Evolutionary conservation across 2,113 vertebrate species (phyloP), one percentile per base, ranked within the genome.

Genomic region (Alligator mississippiensis): DNA sequence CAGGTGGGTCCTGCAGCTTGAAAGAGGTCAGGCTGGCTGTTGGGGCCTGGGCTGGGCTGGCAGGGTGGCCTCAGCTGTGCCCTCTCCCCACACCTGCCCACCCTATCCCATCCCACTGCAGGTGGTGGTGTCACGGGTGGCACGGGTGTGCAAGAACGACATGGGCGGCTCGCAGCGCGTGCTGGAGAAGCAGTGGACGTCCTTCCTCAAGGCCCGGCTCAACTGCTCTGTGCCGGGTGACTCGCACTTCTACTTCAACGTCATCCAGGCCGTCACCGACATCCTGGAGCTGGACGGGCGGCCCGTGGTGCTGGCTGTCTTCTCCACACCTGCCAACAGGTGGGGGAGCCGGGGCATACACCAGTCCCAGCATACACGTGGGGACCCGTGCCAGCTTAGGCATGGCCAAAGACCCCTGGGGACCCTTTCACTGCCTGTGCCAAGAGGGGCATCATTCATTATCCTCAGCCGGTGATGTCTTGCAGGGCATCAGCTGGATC

Each of bases 111-210:
- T 38, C 21, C 0, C 47, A 30, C 70, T 3, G 0, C 82, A 99
- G 99, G 98, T 99, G 95, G 98, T 99, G 96, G 99, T 99, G 94
- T 98, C 99, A 0, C 98, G 99, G 1, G 99, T 99, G 96, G 98
- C 98, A 5, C 98, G 99, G 1, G 99, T 99, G 86, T 99, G 99
- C 89, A 99, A 99, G 97, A 98, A 98, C 0, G 99, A 99, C 64
- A 97, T 98, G 96, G 99, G 99, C 0, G 99, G 99, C 4, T 99
- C 99, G 0, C 99, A 99, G 82, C 96, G 99, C 0, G 99, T 99
- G 77, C 97, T 99, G 94, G 99, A 99, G 97, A 99, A 99, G 97
- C 99, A 99, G 96, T 99, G 99, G 99, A 99, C 99, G 0, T 99
- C 99, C 5, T 99, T 99, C 97, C 98, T 99, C 90, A 99, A 99